Evolutionary conservation across 2,797 vertebrate genomes (phyloP), one percentile per base, ranked within the genome.

Genomic region (Ceryle rudis): DNA sequence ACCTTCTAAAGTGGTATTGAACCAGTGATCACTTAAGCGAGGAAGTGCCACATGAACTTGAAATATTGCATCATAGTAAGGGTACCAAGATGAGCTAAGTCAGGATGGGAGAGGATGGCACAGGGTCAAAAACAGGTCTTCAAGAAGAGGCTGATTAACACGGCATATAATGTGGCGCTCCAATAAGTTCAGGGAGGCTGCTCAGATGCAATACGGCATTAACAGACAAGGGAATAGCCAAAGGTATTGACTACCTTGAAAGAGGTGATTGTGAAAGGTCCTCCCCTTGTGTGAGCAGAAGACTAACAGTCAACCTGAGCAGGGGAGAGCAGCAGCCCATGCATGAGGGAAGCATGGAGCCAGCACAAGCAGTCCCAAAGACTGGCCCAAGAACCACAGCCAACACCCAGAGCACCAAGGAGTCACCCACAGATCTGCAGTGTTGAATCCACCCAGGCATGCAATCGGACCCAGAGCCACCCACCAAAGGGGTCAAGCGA

Each of bases 401-500:
- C 57, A 42, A 67, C 41, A 39, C 21, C 14, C 55, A 51, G 52
- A 61, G 49, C 5, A 2, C 16, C 20, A 28, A 70, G 72, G 70
- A 86, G 62, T 1, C 6, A 2, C 80, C 49, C 67, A 22, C 25
- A 25, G 47, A 23, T 17, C 16, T 15, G 7, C 57, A 42, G 51
- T 1, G 37, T 65, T 3, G 2, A 91, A 91, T 33, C 29, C 67
- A 72, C 18, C 29, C 25, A 13, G 52, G 18, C 35, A 51, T 0
- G 0, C 25, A 28, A 39, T 33, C 0, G 1, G 58, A 31, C 14
- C 12, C 1, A 0, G 35, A 46, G 22, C 57, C 67, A 80, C 21
- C 37, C n/a, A 23, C 31, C 2, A 1, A 65, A 49, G 47, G 39
- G 35, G n/a, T 44, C 66, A 44, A 31, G 41, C 0, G 0, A 70